These are phyloP conservation scores for Physocephala rufipes DNA, from an alignment of 2,888 invertebrate genomes.

Conservation along the genomic window DNA sequence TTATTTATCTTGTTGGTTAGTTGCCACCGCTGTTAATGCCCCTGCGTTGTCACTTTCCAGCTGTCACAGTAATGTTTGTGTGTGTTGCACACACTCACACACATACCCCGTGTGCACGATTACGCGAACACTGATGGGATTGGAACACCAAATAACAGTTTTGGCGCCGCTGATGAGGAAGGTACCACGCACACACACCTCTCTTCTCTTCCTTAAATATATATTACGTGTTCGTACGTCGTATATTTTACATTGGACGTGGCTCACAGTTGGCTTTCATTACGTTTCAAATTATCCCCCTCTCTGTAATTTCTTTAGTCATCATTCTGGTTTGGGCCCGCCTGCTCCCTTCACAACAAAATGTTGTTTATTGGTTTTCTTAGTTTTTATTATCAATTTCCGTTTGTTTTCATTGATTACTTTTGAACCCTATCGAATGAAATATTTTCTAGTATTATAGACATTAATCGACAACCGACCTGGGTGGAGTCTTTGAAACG, in stretches of 20 bases:
- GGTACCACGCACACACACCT: too few relatives aligned
- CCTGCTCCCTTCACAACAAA: not conserved
- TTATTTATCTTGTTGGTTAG: slow-evolving; percentile 7
- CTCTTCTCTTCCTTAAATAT: too few relatives aligned
- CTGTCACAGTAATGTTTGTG: slow-evolving; percentile 22
- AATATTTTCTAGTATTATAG: too few relatives aligned
- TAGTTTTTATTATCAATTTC: not conserved
- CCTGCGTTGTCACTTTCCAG: slow-evolving; percentile 27
- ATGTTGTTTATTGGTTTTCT: not conserved
- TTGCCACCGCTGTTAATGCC: not conserved
- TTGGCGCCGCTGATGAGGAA: too few relatives aligned
- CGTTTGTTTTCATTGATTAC: not conserved
- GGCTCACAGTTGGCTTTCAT: not conserved
- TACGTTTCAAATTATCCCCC: not conserved
- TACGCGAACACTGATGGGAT: not conserved
- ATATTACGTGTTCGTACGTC: not conserved
- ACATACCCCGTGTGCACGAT: not conserved
- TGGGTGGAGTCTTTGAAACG: too few relatives aligned
- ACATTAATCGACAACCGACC: too few relatives aligned
- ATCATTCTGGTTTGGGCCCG: not conserved
- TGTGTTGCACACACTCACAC: slow-evolving; percentile 1
- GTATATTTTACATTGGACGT: not conserved
- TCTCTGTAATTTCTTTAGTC: not conserved
- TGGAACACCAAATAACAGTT: not conserved
- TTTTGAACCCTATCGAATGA: not conserved